Evolutionary conservation across 2,113 vertebrate genomes (phyloP).

Genomic region (Bufo gargarizans): DNA sequence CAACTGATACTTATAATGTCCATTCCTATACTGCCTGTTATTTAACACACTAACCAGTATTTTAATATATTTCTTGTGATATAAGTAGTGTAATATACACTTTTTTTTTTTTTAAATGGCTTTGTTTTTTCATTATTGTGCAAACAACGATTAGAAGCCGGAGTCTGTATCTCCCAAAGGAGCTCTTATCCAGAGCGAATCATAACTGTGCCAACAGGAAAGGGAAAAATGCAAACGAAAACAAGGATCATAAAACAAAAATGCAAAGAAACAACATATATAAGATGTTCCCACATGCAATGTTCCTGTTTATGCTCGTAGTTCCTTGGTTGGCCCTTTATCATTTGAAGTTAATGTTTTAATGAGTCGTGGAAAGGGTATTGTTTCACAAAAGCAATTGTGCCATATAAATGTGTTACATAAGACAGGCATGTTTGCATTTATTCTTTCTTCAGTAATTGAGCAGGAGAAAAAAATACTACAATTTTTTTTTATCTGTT

Average conservation of each 20-base stretch:
- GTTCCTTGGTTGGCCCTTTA: slow-evolving; percentile 1
- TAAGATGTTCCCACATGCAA: slow-evolving; percentile 5
- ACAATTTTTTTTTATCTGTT: no score
- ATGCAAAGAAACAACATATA: slow-evolving; percentile 1
- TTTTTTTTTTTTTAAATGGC: not conserved
- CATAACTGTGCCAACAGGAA: slow-evolving; percentile 11
- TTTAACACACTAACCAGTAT: not conserved
- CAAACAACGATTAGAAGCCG: slow-evolving; percentile 1
- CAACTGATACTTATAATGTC: not conserved
- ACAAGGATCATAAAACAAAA: slow-evolving; percentile 2
- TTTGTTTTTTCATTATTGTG: not conserved
- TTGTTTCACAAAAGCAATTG: not conserved
- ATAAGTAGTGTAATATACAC: not conserved
- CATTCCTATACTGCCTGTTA: not conserved
- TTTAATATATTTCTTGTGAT: not conserved
- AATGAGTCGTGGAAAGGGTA: not conserved
- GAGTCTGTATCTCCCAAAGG: slow-evolving; percentile 8
- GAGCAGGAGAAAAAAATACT: not conserved
- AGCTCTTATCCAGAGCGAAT: not conserved
- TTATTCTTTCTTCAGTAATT: not conserved
- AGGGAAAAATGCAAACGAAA: slow-evolving; percentile 15
- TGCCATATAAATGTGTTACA: not conserved
- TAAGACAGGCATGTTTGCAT: not conserved
- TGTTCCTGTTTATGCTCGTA: not conserved
- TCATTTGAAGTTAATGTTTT: not conserved